Percentiles rank a stretch among this genome's conserved stretches.
Conservation (phyloP, 1,140 invertebrate species). For the Manduca sexta region DNA sequence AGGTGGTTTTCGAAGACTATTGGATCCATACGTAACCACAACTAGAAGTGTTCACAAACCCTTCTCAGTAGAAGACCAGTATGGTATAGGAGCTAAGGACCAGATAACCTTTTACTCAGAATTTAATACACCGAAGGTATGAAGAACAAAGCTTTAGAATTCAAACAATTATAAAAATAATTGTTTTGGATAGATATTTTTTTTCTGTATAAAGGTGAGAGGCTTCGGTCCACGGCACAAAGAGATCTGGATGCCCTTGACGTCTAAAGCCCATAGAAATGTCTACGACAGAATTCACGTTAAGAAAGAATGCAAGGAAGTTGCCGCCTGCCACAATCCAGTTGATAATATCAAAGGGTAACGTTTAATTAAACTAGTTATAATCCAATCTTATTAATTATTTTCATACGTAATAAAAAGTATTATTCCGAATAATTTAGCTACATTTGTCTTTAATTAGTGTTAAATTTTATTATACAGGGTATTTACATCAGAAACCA, state of each 20-base stretch:
- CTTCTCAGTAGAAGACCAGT: slow-evolving; percentile 51
- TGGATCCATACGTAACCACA: slow-evolving; percentile 58
- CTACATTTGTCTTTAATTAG: no score
- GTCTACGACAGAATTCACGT: slow-evolving; percentile 58
- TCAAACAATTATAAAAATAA: no score
- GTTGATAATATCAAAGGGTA: slow-evolving; percentile 59
- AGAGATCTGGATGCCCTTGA: slow-evolving; percentile 61
- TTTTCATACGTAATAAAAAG: no score
- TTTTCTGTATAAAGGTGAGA: slow-evolving; percentile 27
- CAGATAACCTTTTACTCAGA: slow-evolving; percentile 64
- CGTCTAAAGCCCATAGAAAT: slow-evolving; percentile 37
- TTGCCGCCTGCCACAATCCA: slow-evolving; percentile 56
- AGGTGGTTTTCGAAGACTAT: slow-evolving; percentile 33
- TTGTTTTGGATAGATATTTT: background rate
- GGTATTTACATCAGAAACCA: slow-evolving; percentile 54
- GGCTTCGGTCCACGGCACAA: slow-evolving; percentile 58
- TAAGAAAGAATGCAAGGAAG: slow-evolving; percentile 58
- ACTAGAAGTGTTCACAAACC: slow-evolving; percentile 44
- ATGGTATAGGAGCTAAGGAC: slow-evolving; percentile 56
- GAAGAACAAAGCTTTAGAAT: no score
- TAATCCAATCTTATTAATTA: background rate
- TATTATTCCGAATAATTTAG: no score
- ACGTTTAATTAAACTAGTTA: no score
- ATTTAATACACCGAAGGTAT: slow-evolving; percentile 49
- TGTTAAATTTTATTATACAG: slow-evolving; percentile 24